Evolutionary conservation across 2,888 invertebrate species (phyloP), one percentile per base, ranked within the genome.

Genomic region (Conchocele bisecta): DNA sequence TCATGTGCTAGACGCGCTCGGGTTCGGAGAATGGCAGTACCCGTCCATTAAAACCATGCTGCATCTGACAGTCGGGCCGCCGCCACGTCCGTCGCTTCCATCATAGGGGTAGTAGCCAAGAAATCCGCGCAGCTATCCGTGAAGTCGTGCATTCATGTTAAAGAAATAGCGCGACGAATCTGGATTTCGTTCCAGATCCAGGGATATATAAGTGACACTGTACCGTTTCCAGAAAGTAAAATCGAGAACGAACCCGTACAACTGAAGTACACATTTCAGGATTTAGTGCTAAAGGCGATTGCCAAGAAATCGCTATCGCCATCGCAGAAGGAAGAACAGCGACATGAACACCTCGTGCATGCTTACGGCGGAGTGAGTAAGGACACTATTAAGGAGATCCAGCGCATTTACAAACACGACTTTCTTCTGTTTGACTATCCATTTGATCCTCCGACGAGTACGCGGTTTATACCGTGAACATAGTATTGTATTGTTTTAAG

Each of bases 101-200:
- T 72, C 24, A 39, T 60, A 11, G 53, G 61, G 6, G 76, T 76
- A 2, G 29, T 76, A 0, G 59, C 65, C 13, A 35, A 29, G 2
- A 68, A 58, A 29, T 28, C 65, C 4, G 35, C 26, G 4, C 15
- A n/a, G 11, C 41, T 17, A 9, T 29, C 37, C 17, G 42, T 72
- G 7, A 50, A 35, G 13, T 35, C n/a, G 11, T 76, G 76, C 22
- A 65, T 69, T 7, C 26, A 44, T 0, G 41, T 48, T 7, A 35
- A 50, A 17, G 68, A 65, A 35, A 39, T 65, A 0, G 44, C 44
- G 17, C 17, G 22, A 48, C 31, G 76, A 20, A 26, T 72, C 1
- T 76, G 76, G 76, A 72, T 69, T 46, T 50, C 76, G 7, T 72
- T 76, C 17, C 76, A 76, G 51, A 76, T 76, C 28, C 76, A 76